phyloP scores from a whole-genome alignment of 23 tunicate species.

The Ciona savignyi region DNA sequence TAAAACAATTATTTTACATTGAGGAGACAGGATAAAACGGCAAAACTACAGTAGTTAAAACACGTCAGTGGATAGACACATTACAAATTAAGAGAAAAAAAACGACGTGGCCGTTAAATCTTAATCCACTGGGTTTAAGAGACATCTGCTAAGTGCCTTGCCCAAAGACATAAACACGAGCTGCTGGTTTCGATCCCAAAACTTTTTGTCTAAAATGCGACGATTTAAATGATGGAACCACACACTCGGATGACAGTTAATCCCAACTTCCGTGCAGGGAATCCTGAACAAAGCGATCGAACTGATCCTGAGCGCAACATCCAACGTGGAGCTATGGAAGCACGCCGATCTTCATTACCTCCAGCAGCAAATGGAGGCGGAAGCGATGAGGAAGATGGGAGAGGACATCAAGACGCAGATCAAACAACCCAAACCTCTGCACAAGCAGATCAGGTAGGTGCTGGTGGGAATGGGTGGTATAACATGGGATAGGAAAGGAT shows the following conservation, averaged over 20 bases:
- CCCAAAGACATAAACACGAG: too few species aligned
- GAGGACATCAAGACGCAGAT: conserved; percentile 91
- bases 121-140: too few species aligned
- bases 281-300: conserved; percentile 84
- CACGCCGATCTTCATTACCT: conserved; percentile 72
- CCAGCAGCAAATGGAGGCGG: conserved; percentile 92
- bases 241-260: too few species aligned
- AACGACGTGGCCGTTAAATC: too few species aligned
- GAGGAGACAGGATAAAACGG: too few species aligned
- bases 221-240: background rate
- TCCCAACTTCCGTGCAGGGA: conserved; percentile 35
- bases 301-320: conserved; percentile 62
- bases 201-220: too few species aligned
- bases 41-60: too few species aligned
- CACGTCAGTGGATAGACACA: too few species aligned
- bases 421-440: conserved; percentile 78
- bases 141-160: too few species aligned
- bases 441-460: conserved; percentile 86
- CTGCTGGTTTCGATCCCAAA: background rate
- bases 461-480: background rate
- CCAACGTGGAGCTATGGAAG: conserved; percentile 74
- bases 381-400: conserved; percentile 96
- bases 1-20: too few species aligned
- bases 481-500: background rate
- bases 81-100: too few species aligned